phyloP scores from a whole-genome alignment of 2,797 vertebrate species.

The Chiloscyllium punctatum region DNA sequence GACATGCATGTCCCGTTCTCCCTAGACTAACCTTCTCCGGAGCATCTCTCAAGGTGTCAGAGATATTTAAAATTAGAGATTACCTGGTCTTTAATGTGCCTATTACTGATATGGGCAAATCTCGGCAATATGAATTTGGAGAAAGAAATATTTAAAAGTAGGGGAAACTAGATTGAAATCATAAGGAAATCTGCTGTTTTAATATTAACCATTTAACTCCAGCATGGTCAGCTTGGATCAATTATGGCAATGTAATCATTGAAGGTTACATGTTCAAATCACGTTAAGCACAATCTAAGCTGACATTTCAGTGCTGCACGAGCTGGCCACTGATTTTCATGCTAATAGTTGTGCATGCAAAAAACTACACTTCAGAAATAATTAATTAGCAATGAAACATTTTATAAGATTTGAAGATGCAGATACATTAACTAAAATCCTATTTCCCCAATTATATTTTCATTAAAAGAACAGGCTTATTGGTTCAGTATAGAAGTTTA shows the following conservation, averaged over 20 bases:
- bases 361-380: not conserved
- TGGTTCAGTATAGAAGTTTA: not conserved
- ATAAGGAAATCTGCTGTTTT: not conserved
- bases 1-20: not conserved
- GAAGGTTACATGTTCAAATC: not conserved
- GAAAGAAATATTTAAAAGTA: not conserved
- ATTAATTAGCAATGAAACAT: not conserved
- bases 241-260: not conserved
- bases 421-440: not conserved
- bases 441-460: not conserved
- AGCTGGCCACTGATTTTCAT: not conserved
- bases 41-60: not conserved
- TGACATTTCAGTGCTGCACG: not conserved
- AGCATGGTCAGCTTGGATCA: not conserved
- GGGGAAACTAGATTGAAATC: not conserved
- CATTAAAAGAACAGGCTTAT: not conserved
- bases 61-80: not conserved
- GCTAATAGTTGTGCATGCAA: not conserved
- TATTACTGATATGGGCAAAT: not conserved
- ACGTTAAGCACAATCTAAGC: not conserved
- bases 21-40: no score
- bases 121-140: not conserved
- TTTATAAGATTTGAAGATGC: not conserved
- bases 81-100: not conserved
- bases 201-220: not conserved